Percentiles rank a stretch among this genome's conserved stretches.
Evolutionary conservation across 1,140 invertebrate species (phyloP).

Genomic region (Bombus superbus): DNA sequence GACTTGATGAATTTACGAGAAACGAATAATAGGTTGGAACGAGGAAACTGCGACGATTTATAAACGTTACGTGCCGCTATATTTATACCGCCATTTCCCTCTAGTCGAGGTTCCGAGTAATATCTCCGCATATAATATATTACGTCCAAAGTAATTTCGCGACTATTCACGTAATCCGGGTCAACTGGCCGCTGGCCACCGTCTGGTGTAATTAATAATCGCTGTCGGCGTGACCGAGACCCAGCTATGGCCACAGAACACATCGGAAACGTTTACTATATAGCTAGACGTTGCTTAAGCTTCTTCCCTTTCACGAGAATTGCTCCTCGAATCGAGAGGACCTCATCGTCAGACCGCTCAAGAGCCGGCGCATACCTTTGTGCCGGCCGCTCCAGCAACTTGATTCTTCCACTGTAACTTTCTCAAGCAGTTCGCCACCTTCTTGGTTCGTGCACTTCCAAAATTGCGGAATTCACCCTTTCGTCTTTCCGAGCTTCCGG

Average conservation of each 20-base stretch:
- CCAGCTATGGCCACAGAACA: too few species aligned
- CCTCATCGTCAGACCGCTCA: conserved; percentile 23
- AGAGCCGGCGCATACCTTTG: conserved; percentile 42
- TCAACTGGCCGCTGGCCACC: background rate
- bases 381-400: conserved; percentile 54
- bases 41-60: too few species aligned
- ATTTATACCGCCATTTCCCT: too few species aligned
- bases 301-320: conserved; percentile 19
- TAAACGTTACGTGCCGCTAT: too few species aligned
- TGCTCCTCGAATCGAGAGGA: conserved; percentile 44
- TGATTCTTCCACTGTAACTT: conserved; percentile 54
- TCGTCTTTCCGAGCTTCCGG: background rate
- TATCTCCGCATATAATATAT: background rate
- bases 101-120: too few species aligned
- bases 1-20: too few species aligned
- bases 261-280: background rate
- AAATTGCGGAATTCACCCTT: conserved; percentile 14
- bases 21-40: too few species aligned
- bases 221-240: too few species aligned
- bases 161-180: conserved; percentile 4
- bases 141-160: background rate
- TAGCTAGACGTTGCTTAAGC: background rate
- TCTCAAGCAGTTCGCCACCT: conserved; percentile 31
- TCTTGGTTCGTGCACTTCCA: background rate
- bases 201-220: background rate